Evolutionary conservation across 2,797 vertebrate species (phyloP).

Genomic region (Galago senegalensis): DNA sequence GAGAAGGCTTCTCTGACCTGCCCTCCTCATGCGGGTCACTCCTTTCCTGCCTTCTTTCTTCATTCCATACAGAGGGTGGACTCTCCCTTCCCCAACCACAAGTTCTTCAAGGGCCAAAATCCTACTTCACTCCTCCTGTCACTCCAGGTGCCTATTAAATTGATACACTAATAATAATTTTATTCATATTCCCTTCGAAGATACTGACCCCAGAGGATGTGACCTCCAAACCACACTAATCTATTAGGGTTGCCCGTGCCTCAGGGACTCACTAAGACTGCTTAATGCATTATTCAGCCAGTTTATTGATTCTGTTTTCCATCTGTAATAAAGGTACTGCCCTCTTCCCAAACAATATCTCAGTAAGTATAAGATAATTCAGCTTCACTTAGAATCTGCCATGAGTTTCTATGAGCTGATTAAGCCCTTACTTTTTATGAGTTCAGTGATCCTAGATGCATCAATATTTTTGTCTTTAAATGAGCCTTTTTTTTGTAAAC

Average conservation of each 20-base stretch:
- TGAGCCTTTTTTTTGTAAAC: conserved; percentile 83
- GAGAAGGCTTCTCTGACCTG: not conserved
- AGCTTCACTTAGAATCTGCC: conserved; percentile 54
- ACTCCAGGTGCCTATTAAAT: conserved; percentile 10
- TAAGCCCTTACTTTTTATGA: conserved; percentile 63
- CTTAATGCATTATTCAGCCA: conserved; percentile 68
- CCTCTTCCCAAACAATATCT: conserved; percentile 49
- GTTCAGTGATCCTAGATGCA: not conserved
- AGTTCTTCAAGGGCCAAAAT: conserved; percentile 10
- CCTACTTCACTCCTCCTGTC: not conserved
- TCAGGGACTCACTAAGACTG: not conserved
- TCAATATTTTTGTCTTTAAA: conserved; percentile 26
- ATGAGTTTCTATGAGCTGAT: conserved; percentile 8
- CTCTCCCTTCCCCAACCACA: not conserved
- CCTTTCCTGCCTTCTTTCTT: not conserved
- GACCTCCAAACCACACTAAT: conserved; percentile 19
- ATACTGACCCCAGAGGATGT: not conserved
- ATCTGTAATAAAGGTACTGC: conserved; percentile 59
- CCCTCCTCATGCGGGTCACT: not conserved
- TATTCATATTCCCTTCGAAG: conserved; percentile 57
- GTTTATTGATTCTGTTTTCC: conserved; percentile 70
- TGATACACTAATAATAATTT: conserved; percentile 26
- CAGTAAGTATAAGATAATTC: conserved; percentile 48
- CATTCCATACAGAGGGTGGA: not conserved
- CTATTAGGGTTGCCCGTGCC: conserved; percentile 17